Evolutionary conservation across 2,113 vertebrate genomes (phyloP), one percentile per base, ranked within the genome.

Genomic region (Heterocephalus glaber): DNA sequence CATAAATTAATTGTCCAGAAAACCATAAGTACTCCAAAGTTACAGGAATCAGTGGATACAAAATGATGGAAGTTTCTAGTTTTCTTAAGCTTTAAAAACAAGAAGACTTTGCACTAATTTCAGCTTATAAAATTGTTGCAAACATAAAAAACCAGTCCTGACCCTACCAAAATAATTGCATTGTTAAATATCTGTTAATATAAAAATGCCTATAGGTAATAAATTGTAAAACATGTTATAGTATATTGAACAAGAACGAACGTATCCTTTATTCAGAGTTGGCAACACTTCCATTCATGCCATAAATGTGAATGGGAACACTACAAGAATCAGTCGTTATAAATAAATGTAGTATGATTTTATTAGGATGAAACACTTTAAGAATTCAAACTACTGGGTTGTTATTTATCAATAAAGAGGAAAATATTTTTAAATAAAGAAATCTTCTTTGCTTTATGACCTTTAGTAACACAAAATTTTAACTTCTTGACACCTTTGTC

Each of bases 231-330:
- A 49, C 30, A 66, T 91, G 44, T 65, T 95, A 44, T 28, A 97
- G 5, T 56, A 96, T 81, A n/a, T 94, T 10, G 2, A 86, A 95
- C 52, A 97, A 92, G 74, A 95, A 95, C 44, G 47, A 74, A 47
- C 95, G 94, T 85, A 72, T 77, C 94, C 83, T 97, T 97, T 74
- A 95, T 17, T 83, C 88, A 97, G 60, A 95, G 44, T 86, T 88
- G 72, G 65, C 12, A 94, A 95, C 17, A 90, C 4, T 90, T 68
- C 94, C 96, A 79, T 97, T 98, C 97, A 93, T 94, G 38, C 88
- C 90, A 97, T 58, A 26, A 89, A 95, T 79, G 74, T 61, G 56
- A 97, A 97, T 96, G 96, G 68, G 49, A 96, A 88, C 44, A 93
- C 87, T 76, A 87, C 92, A 91, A 98, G 96, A 83, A 63, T 35